Evolutionary conservation across 2,113 vertebrate genomes (phyloP), one percentile per base, ranked within the genome.

Genomic region (Seriola rivoliana): DNA sequence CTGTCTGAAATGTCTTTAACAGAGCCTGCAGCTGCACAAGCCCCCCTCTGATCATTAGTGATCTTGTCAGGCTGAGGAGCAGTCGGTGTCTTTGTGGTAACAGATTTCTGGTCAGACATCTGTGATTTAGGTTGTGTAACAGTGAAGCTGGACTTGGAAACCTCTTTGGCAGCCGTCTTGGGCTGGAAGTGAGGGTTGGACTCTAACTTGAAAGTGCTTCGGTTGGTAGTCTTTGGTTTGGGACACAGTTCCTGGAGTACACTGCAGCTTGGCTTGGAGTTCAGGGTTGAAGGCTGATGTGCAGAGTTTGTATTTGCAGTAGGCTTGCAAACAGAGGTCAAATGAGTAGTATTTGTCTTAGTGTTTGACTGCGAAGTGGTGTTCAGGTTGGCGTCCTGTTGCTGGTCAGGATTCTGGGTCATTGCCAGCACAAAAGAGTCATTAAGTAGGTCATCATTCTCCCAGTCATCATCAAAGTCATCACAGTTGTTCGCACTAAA

Each of bases 381-480:
- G 79, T 88, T 72, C 19, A 54, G 17, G 9, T 54, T n/a, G n/a
- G 23, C 25, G 42, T 69, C 48, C 4, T 21, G 71, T 8, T 23
- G 71, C 23, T 63, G 44, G 86, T 75, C 54, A 25, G 80, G 66
- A 91, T 95, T 93, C 85, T 96, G 94, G 10, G 93, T 92, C 92
- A 96, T 94, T 54, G 95, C 96, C 86, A 96, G 87, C 58, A 96
- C 73, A 78, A 97, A 95, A 64, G 95, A 94, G 78, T 98, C 97
- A 89, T 95, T 86, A 57, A 98, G 89, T 57, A 98, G 89, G 78
- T 96, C 96, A 40, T 95, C 93, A 73, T 94, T 96, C 92, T 97
- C 98, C 77, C 97, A 97, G 90, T 97, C 96, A 8, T 97, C 97
- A 4, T 95, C 93, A 93, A 97, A 97, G 70, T 95, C 92, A 23